Evolutionary conservation across 92 coral and sea anemone genomes (phyloP).

Genomic region (Bergia puertoricense): DNA sequence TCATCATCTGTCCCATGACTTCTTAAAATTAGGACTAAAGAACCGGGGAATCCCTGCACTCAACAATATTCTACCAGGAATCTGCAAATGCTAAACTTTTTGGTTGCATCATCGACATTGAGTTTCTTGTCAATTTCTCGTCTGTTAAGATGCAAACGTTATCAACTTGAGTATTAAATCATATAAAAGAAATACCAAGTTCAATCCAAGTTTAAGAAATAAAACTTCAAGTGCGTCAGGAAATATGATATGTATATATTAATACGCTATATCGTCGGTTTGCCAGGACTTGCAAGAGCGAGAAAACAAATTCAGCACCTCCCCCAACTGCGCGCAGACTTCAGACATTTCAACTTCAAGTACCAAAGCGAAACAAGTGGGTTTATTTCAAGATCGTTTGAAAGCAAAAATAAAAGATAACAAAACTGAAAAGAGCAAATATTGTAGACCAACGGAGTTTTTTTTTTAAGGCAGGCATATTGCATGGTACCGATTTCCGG

Average conservation of each 20-base stretch:
- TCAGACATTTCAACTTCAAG: neutral
- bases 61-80: no score
- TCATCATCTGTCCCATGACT: no score
- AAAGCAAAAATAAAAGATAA: neutral
- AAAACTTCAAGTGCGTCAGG: slow-evolving; percentile 5
- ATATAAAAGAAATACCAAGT: no score
- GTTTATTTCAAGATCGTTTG: neutral
- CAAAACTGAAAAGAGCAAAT: neutral
- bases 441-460: neutral
- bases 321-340: neutral
- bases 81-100: no score
- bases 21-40: no score
- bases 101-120: no score
- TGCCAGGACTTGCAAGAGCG: neutral
- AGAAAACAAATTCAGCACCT: neutral
- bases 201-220: neutral
- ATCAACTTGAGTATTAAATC: no score
- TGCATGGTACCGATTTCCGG: neutral
- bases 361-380: neutral
- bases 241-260: neutral
- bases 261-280: no score
- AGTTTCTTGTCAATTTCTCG: no score
- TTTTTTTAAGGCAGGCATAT: neutral
- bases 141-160: no score
- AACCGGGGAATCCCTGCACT: no score